Conservation (phyloP, 1,140 invertebrate genomes). For the Drosophila pandora region DNA sequence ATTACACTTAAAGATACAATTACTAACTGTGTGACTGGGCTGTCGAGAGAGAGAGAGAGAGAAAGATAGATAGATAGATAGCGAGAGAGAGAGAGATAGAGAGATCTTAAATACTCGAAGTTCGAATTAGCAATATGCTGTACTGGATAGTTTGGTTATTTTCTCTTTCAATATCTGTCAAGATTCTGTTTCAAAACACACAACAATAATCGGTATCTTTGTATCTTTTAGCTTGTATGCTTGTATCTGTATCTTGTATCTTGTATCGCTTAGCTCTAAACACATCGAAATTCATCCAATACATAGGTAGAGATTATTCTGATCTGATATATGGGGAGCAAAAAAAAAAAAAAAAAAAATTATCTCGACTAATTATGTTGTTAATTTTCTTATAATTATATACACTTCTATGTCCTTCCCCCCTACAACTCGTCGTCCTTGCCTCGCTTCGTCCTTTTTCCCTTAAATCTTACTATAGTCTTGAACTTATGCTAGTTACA, state of each 20-base stretch:
- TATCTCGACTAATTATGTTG: conserved; percentile 23
- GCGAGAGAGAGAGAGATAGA: conserved; percentile 16
- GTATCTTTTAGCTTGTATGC: background rate
- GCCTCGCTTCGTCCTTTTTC: background rate
- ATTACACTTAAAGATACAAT: conserved; percentile 20
- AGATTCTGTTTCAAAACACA: conserved; percentile 40
- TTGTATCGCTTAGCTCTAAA: conserved; percentile 32
- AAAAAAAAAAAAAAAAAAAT: conserved; percentile 32
- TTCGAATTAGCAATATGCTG: conserved; percentile 30
- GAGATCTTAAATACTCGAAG: conserved; percentile 36
- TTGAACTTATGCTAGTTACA: conserved; percentile 59
- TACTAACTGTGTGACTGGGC: conserved; percentile 2
- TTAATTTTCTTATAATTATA: conserved; percentile 16
- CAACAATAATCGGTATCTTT: conserved; percentile 50
- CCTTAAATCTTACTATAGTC: conserved; percentile 64
- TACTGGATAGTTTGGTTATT: conserved; percentile 37
- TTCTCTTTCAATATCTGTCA: conserved; percentile 34
- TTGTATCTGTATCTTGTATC: background rate
- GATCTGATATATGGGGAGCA: conserved; percentile 40
- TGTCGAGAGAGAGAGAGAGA: conserved; percentile 16
- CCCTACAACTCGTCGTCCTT: conserved; percentile 7
- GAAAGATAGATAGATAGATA: conserved; percentile 17
- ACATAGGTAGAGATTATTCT: conserved; percentile 45
- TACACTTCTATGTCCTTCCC: conserved; percentile 17
- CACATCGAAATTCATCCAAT: conserved; percentile 36